phyloP scores from a whole-genome alignment of 2,888 invertebrate species.

The Macaria notata region DNA sequence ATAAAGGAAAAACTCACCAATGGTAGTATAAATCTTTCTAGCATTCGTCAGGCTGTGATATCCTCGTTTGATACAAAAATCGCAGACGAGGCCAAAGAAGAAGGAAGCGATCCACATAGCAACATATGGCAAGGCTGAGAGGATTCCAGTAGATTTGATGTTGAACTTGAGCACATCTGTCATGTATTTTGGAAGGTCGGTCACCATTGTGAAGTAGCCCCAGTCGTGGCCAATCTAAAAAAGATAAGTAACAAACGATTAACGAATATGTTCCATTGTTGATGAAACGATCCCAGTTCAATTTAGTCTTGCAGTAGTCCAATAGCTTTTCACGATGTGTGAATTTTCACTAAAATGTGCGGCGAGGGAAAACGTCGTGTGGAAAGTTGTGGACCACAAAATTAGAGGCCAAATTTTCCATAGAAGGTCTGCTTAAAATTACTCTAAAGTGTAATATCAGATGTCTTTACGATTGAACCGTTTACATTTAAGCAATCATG shows the following conservation, averaged over 20 bases:
- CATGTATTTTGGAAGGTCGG: constrained; percentile 87
- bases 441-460: too few relatives aligned
- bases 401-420: too few relatives aligned
- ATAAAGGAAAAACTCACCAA: constrained; percentile 72
- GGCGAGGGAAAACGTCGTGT: too few relatives aligned
- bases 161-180: constrained; percentile 85
- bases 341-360: too few relatives aligned
- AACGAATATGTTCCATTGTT: too few relatives aligned
- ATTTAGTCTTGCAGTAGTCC: too few relatives aligned
- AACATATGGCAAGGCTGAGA: constrained; percentile 85
- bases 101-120: constrained; percentile 86
- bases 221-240: constrained; percentile 85
- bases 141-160: constrained; percentile 83
- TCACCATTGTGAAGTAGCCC: constrained; percentile 87
- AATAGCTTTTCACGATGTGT: too few relatives aligned
- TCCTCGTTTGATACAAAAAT: constrained; percentile 84
- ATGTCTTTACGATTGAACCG: too few relatives aligned
- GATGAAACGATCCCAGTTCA: too few relatives aligned
- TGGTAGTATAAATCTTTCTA: constrained; percentile 85
- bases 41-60: constrained; percentile 80
- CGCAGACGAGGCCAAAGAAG: constrained; percentile 85
- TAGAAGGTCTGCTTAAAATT: too few relatives aligned
- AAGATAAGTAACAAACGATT: constrained; percentile 5
- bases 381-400: too few relatives aligned
- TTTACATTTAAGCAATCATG: too few relatives aligned